Evolutionary conservation across 92 coral and sea anemone genomes (phyloP), one percentile per base, ranked within the genome.

Genomic region (Siderastrea radians): DNA sequence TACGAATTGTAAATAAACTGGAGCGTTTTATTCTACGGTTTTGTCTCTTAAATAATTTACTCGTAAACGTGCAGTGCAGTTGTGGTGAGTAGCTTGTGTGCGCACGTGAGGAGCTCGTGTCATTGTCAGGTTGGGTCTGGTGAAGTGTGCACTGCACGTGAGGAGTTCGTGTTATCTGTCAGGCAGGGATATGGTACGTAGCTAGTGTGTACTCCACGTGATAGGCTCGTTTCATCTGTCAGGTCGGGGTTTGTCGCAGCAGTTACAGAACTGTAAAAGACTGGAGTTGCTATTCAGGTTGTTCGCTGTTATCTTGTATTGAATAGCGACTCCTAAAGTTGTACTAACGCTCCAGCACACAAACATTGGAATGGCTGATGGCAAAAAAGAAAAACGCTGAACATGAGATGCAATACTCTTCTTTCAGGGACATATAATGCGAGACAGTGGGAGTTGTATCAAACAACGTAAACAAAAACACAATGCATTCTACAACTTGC

Each of bases 311-410:
- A 96, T 90, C 79, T 93, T 92, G 93, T 90, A 95, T 75, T 97
- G 99, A 49, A 97, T 67, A 46, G 84, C 94, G 68, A 64, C 17
- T 82, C 99, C 99, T 55, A 95, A 49, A 65, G 88, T 91, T 43
- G 91, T 86, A 62, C 97, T 91, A 2, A 97, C 84, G 3, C 93
- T 88, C 99, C 99, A 97, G 51, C 91, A 82, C 47, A 86, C 87
- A 80, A 97, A 97, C 96, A 97, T 78, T 66, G 97, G 99, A 60
- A 97, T 89, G 49, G 98, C 99, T 97, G 52, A 26, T 72, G 57
- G 8, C 6, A 69, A 78, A 51, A 74, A 13, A 49, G 11, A 46
- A 66, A 11, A 8, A 45, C 19, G 12, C 7, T 38, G 14, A 12
- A 65, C 17, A 53, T 46, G 14, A 50, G 7, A n/a, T 26, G 38